Evolutionary conservation across 2,797 vertebrate species (phyloP).

Genomic region (Karalla daura): DNA sequence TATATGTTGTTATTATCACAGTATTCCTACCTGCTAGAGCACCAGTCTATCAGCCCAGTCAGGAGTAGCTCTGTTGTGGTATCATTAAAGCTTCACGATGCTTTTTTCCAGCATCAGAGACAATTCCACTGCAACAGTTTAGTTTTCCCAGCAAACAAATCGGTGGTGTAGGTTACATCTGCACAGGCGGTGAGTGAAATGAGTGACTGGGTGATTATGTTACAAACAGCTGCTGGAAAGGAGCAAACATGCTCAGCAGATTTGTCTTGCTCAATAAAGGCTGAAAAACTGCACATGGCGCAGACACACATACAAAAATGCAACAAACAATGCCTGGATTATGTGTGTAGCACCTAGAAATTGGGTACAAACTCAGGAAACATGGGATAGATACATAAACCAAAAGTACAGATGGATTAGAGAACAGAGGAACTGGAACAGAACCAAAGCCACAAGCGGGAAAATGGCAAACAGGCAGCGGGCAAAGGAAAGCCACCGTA

Average conservation of each 20-base stretch:
- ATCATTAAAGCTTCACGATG: constrained; percentile 11
- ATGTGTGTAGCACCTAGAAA: background rate
- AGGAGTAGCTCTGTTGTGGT: constrained; percentile 29
- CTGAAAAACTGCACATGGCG: background rate
- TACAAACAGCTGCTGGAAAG: background rate
- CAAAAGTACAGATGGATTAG: background rate
- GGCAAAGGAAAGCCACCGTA: constrained; percentile 5
- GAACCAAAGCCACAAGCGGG: background rate
- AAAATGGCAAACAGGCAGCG: constrained; percentile 2
- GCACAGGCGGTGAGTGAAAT: background rate
- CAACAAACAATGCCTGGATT: background rate
- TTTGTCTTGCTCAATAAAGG: background rate
- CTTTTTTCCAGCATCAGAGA: too few relatives aligned
- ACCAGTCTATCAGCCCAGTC: constrained; percentile 12
- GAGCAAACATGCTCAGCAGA: background rate
- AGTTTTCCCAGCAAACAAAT: background rate
- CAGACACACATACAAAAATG: background rate
- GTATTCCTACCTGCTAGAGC: constrained; percentile 17
- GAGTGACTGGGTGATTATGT: background rate
- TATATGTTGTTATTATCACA: constrained; percentile 13
- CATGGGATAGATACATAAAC: background rate
- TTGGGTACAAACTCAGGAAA: background rate
- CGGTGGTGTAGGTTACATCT: background rate
- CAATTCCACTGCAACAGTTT: background rate
- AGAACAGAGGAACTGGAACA: background rate